Percentiles rank a stretch among this genome's conserved stretches.
These are phyloP conservation scores for Bucco capensis DNA, from an alignment of 2,113 vertebrate genomes.

Conservation along the genomic window DNA sequence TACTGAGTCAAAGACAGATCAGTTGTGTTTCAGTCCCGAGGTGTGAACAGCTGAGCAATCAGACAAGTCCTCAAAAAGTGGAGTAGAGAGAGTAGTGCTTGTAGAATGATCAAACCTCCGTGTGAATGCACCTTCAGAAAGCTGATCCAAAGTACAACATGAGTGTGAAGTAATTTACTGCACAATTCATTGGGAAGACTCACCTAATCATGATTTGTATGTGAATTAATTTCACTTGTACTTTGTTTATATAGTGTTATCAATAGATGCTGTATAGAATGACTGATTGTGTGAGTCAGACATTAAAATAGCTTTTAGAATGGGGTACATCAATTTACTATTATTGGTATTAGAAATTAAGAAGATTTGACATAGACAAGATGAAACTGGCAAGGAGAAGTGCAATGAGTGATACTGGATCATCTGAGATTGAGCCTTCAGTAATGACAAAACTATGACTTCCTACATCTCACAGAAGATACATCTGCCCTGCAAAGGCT, in stretches of 20 bases:
- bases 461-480: not conserved
- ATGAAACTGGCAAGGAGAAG: not conserved
- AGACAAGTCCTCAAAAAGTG: conserved; percentile 1
- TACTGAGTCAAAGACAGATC: not conserved
- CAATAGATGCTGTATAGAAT: not conserved
- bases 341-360: conserved; percentile 37
- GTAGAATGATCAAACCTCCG: not conserved
- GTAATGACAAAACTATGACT: not conserved
- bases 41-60: not conserved
- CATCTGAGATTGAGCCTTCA: not conserved
- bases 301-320: not conserved
- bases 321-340: not conserved
- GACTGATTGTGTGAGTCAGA: not conserved
- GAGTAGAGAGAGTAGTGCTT: not conserved
- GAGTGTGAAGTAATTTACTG: not conserved
- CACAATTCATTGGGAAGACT: not conserved
- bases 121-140: not conserved
- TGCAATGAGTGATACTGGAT: not conserved
- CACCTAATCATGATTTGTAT: not conserved
- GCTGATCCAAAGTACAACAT: not conserved
- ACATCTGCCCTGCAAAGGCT: not conserved
- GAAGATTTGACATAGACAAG: not conserved
- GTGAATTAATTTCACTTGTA: not conserved
- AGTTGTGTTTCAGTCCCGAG: not conserved
- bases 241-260: not conserved